phyloP scores from a whole-genome alignment of 2,888 invertebrate genomes.

The Caprella mutica region DNA sequence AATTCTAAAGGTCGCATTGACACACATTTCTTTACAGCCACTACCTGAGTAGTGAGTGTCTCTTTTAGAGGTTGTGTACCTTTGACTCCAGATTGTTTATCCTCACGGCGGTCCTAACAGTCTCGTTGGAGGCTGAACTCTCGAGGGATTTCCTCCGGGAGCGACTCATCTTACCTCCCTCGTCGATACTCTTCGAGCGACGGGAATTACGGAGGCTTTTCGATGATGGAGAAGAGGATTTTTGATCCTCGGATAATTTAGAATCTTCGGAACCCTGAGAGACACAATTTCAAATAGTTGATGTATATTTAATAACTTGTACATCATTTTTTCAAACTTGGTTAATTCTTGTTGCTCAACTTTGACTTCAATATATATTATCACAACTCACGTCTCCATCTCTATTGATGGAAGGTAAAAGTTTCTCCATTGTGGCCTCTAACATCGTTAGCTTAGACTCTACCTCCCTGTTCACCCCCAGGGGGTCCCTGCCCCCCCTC shows the following conservation, averaged over 20 bases:
- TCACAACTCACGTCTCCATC: background rate
- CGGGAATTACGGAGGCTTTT: slow-evolving; percentile 11
- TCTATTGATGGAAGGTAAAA: slow-evolving; percentile 4
- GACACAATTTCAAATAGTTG: background rate
- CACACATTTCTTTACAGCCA: no score
- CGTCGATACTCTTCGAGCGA: slow-evolving; percentile 35
- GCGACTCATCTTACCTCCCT: slow-evolving; percentile 33
- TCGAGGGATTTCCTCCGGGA: slow-evolving; percentile 61
- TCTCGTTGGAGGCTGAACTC: slow-evolving; percentile 44
- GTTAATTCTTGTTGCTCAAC: background rate
- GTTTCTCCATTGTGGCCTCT: slow-evolving; percentile 56
- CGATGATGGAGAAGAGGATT: background rate
- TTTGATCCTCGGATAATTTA: background rate
- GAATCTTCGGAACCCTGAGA: slow-evolving; percentile 13
- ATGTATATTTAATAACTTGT: no score
- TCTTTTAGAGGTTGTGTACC: slow-evolving; percentile 47
- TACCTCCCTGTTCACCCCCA: slow-evolving; percentile 67
- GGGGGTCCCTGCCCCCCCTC: slow-evolving; percentile 57
- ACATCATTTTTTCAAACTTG: no score
- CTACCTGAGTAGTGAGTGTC: no score
- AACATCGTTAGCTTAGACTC: slow-evolving; percentile 72
- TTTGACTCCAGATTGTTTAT: slow-evolving; percentile 65
- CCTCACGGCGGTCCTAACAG: slow-evolving; percentile 66
- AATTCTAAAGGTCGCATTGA: no score
- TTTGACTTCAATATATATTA: background rate